Evolutionary conservation across 2,113 vertebrate genomes (phyloP), one percentile per base, ranked within the genome.

Genomic region (Xenus cinereus): DNA sequence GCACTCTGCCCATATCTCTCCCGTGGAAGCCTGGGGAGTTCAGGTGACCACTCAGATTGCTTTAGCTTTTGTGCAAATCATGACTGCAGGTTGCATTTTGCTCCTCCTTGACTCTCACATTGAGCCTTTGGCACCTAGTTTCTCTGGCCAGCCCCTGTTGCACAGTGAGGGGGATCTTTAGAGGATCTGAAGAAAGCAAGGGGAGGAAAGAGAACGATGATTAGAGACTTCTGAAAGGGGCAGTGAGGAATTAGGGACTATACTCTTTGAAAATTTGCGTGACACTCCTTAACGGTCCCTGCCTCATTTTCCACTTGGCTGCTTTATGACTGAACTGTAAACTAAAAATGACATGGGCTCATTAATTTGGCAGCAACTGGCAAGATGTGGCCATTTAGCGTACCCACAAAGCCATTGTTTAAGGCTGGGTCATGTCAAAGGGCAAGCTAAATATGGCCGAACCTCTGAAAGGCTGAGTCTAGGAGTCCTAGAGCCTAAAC

Each of bases 291-390:
- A 95, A 98, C 89, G 95, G 96, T 97, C 97, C 97, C 83, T 95
- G 97, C 93, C 97, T 98, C 97, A 97, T 98, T 98, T 99, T 99
- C 98, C 98, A 98, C 98, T 98, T 98, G 98, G 97, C 97, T 98
- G 98, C 98, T 98, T 97, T 96, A 94, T 90, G 97, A 98, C 97
- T 96, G 97, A 98, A 98, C 98, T 98, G 97, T 98, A 98, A 98
- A 98, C 98, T 98, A 97, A 98, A 98, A 97, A 98, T 98, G 98
- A 99, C 98, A 98, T 98, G 98, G 98, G 97, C 98, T 98, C 98
- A 98, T 99, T 99, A 98, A 98, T 98, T 98, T 98, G 98, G 98
- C 98, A 98, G 98, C 95, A 97, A 97, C 96, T 97, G 98, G 98
- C 97, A 98, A 98, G 97, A 98, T 97, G 96, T 98, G 98, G 98